Conservation (phyloP, 2,888 invertebrate species). For the Tachystola acroxantha region DNA sequence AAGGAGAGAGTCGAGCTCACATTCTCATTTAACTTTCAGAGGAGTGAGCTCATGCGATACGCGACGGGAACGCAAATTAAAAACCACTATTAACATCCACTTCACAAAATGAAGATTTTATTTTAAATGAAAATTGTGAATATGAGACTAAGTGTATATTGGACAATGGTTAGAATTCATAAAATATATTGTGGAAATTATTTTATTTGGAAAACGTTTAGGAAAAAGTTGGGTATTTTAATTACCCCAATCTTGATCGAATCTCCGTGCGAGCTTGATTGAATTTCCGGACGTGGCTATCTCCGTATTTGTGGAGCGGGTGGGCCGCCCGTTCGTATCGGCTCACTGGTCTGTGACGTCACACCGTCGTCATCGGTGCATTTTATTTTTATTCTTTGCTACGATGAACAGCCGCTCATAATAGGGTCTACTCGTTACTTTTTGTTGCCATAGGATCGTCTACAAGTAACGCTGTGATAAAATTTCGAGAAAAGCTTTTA, state of each 20-base stretch:
- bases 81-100: too few relatives aligned
- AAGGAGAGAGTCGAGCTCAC: conserved; percentile 8
- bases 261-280: conserved; percentile 70
- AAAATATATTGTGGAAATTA: too few relatives aligned
- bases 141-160: too few relatives aligned
- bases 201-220: conserved; percentile 24
- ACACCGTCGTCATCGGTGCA: conserved; percentile 34
- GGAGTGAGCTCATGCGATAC: background rate
- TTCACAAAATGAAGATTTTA: too few relatives aligned
- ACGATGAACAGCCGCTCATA: conserved; percentile 65
- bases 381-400: conserved; percentile 62
- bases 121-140: too few relatives aligned
- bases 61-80: conserved; percentile 7
- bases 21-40: conserved; percentile 10
- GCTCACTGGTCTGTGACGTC: conserved; percentile 72
- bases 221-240: conserved; percentile 66
- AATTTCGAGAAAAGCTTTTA: too few relatives aligned
- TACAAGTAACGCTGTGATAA: conserved; percentile 5
- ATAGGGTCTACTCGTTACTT: conserved; percentile 43
- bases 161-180: too few relatives aligned
- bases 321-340: conserved; percentile 37
- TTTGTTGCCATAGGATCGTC: conserved; percentile 25
- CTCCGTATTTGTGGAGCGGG: conserved; percentile 65
- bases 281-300: conserved; percentile 69
- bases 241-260: conserved; percentile 73